phyloP scores from a whole-genome alignment of 2,113 vertebrate species.

The Mus musculus region GRCm39 chrX:17830501-17831000 shows the following conservation, averaged over 20 bases:
- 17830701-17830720: not conserved
- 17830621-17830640: slow-evolving; percentile 51
- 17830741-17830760: not conserved
- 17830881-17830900: not conserved
- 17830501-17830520: not conserved
- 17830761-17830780: not conserved
- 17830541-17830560: slow-evolving; percentile 49
- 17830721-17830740: slow-evolving; percentile 16
- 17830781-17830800: not conserved
- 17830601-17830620: slow-evolving; percentile 33
- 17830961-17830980: slow-evolving; percentile 40
- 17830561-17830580: not conserved
- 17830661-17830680: slow-evolving; percentile 33
- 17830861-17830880: not conserved
- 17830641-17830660: slow-evolving; percentile 15
- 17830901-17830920: not conserved
- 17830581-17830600: slow-evolving; percentile 49
- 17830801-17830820: slow-evolving; percentile 27
- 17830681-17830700: slow-evolving; percentile 62
- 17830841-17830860: slow-evolving; percentile 62
- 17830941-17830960: slow-evolving; percentile 38
- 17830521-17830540: not conserved
- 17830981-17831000: slow-evolving; percentile 14
- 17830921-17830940: slow-evolving; percentile 33
- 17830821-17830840: not conserved